phyloP scores from a whole-genome alignment of 2,888 invertebrate species.

The Lasius platythorax region DNA sequence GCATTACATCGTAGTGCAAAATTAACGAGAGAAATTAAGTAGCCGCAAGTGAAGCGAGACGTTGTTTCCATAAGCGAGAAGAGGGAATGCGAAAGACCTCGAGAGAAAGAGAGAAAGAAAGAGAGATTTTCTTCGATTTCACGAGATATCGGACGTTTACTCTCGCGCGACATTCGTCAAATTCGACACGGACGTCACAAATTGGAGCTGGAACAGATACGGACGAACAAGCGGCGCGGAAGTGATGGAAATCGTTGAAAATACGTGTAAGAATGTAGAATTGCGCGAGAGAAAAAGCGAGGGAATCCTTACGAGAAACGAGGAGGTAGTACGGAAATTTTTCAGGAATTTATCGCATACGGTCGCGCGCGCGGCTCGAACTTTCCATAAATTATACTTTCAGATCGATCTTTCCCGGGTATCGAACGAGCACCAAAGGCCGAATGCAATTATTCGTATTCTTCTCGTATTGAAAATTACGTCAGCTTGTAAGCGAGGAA shows the following conservation, averaged over 20 bases:
- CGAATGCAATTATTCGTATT: slow-evolving; percentile 40
- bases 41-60: slow-evolving; percentile 50
- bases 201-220: slow-evolving; percentile 41
- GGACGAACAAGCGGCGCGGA: slow-evolving; percentile 16
- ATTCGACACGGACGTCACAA: slow-evolving; percentile 37
- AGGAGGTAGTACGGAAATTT: slow-evolving; percentile 18
- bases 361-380: slow-evolving; percentile 1
- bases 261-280: slow-evolving; percentile 20
- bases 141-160: slow-evolving; percentile 30
- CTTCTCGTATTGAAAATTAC: slow-evolving; percentile 33
- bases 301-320: neutral
- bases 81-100: neutral
- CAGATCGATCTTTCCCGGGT: slow-evolving; percentile 43
- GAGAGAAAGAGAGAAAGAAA: neutral
- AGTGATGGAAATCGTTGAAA: slow-evolving; percentile 21
- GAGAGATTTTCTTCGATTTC: neutral
- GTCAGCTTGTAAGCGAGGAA: neutral
- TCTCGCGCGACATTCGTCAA: slow-evolving; percentile 32
- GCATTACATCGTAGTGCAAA: slow-evolving; percentile 45
- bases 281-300: slow-evolving; percentile 19
- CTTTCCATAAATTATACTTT: slow-evolving; percentile 56
- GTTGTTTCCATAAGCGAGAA: slow-evolving; percentile 42
- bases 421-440: slow-evolving; percentile 30
- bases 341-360: slow-evolving; percentile 36
- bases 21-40: slow-evolving; percentile 56